phyloP scores from a whole-genome alignment of 2,888 invertebrate genomes.

The Masnerella sp. region DNA sequence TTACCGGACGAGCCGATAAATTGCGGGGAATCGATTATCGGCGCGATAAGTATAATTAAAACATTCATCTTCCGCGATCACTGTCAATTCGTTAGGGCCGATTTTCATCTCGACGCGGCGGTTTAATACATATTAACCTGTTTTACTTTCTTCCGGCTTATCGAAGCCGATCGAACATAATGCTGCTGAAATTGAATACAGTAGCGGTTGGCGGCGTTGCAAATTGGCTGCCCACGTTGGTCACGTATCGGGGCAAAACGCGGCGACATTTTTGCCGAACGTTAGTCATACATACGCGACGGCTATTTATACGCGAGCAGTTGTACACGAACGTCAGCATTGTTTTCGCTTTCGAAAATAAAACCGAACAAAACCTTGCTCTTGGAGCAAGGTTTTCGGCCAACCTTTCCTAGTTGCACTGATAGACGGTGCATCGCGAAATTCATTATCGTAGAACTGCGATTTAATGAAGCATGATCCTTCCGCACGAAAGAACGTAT shows the following conservation, averaged over 20 bases:
- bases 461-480: no score
- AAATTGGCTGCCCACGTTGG: constrained; percentile 44
- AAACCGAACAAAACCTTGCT: constrained; percentile 22
- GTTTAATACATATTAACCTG: constrained; percentile 35
- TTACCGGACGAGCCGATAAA: constrained; percentile 31
- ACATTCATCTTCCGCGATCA: constrained; percentile 48
- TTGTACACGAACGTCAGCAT: constrained; percentile 11
- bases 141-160: constrained; percentile 28
- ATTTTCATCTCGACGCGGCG: constrained; percentile 30
- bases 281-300: constrained; percentile 16
- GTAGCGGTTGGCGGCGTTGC: constrained; percentile 40
- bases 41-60: constrained; percentile 51
- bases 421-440: no score
- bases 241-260: constrained; percentile 37
- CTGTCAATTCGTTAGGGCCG: constrained; percentile 38
- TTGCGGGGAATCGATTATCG: constrained; percentile 32
- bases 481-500: no score
- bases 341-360: constrained; percentile 35
- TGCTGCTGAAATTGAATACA: constrained; percentile 50
- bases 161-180: constrained; percentile 49
- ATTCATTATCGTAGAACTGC: no score
- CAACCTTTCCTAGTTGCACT: neutral
- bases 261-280: constrained; percentile 21
- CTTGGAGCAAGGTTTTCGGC: constrained; percentile 9
- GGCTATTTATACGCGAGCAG: constrained; percentile 22